phyloP scores from a whole-genome alignment of 1,140 invertebrate species.

The Caenorhabditis latens region DNA sequence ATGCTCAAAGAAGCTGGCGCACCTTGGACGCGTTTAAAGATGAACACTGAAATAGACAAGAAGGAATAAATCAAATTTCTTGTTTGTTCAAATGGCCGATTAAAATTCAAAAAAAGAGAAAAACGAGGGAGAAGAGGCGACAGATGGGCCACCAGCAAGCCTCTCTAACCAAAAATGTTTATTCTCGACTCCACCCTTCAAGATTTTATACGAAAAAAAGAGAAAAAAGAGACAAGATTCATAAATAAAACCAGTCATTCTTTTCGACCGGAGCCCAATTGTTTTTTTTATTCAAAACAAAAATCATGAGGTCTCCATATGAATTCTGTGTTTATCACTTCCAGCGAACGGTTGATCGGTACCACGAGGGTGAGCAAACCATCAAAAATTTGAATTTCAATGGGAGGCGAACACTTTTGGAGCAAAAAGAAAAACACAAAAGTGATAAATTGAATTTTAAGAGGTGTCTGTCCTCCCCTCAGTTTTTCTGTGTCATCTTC shows the following conservation, averaged over 20 bases:
- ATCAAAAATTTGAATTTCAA: neutral
- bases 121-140: neutral
- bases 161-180: slow-evolving; percentile 34
- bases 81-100: slow-evolving; percentile 27
- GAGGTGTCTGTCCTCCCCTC: too few species aligned
- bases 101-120: slow-evolving; percentile 18
- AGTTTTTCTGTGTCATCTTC: neutral
- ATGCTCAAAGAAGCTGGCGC: neutral
- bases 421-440: neutral
- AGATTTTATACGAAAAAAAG: slow-evolving; percentile 25
- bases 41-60: too few species aligned
- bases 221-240: neutral
- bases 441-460: slow-evolving; percentile 2
- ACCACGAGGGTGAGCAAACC: neutral
- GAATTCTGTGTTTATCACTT: neutral
- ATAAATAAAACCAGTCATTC: neutral
- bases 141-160: too few species aligned
- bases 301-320: neutral
- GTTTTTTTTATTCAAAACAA: neutral
- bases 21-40: too few species aligned
- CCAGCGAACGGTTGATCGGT: neutral
- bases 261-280: neutral
- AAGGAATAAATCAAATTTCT: slow-evolving; percentile 14
- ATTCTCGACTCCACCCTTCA: slow-evolving; percentile 25
- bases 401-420: neutral